phyloP scores from a whole-genome alignment of 2,113 vertebrate genomes.

The Mungos mungo region DNA sequence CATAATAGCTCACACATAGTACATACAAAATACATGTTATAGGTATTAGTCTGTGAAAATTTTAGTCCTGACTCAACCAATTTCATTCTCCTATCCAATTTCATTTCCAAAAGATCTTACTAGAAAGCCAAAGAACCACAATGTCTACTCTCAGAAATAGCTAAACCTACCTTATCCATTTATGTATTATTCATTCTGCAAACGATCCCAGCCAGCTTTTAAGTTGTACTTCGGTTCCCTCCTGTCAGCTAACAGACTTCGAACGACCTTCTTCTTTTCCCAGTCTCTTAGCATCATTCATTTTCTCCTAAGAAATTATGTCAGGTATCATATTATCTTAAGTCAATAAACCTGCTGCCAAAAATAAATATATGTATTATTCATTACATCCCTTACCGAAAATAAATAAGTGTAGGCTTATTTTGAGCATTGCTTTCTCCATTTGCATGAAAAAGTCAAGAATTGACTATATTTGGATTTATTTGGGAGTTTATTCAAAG shows the following conservation, averaged over 20 bases:
- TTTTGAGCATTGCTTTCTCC: not conserved
- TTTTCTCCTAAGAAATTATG: not conserved
- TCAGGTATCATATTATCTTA: not conserved
- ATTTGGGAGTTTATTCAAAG: not conserved
- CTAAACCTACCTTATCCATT: not conserved
- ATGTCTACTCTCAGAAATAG: not conserved
- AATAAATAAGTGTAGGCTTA: not conserved
- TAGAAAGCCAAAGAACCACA: not conserved
- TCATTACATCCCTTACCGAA: not conserved
- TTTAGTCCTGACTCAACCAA: not conserved
- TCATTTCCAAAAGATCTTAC: not conserved
- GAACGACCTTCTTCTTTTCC: not conserved
- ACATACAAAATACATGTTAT: not conserved
- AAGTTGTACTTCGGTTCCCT: not conserved
- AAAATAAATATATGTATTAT: not conserved
- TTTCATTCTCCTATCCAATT: not conserved
- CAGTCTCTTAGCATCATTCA: not conserved
- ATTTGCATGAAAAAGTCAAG: conserved; percentile 8
- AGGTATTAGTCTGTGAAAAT: not conserved
- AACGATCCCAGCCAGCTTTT: not conserved
- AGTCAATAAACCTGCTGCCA: not conserved
- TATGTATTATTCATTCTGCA: not conserved
- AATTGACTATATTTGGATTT: not conserved
- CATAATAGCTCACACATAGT: not conserved
- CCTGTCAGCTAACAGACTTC: not conserved